Evolutionary conservation across 2,888 invertebrate species (phyloP), one percentile per base, ranked within the genome.

Genomic region (Loripinus fragilis): DNA sequence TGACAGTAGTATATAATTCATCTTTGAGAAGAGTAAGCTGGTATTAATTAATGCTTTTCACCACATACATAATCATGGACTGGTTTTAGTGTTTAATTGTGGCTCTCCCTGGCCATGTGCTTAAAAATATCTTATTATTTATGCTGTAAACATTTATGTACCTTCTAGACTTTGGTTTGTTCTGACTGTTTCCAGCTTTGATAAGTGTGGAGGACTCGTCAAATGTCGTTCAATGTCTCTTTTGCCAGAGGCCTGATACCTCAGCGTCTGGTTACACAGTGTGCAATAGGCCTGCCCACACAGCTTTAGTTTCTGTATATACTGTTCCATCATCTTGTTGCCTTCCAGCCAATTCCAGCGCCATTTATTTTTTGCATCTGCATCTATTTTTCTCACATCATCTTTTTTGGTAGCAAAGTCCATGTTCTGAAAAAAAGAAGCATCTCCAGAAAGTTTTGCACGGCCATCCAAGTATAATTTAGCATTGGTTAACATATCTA

Each of bases 261-360:
- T n/a, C 28, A 41, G 42, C n/a, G 67, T 41, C 25, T 41, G 41
- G 67, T 67, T 67, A n/a, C 67, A 67, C 42, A 67, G 23, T 1
- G 42, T 67, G 41, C 67, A 67, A 25, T 42, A 67, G 23, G 67
- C 67, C 25, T 67, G 38, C 5, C 67, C 67, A 23, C 42, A 42
- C 42, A 38, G 7, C 38, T 67, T 67, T 2, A 42, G 30, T 23
- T 67, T 67, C 17, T 28, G 41, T 10, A 67, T 28, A 7, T 41
- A 17, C 23, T 38, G 41, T 41, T 50, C 3, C 50, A 70, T 33
- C 48, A 50, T 17, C 3, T 60, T 25, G 23, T 70, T 45, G 3
- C 12, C 45, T 15, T 70, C 70, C 5, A 70, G 7, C 70, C 70
- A 70, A n/a, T 70, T 50, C 70, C 70, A 70, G 23, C 33, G 70